phyloP scores from a whole-genome alignment of 2,797 vertebrate genomes.

The Tachyglossus aculeatus region DNA sequence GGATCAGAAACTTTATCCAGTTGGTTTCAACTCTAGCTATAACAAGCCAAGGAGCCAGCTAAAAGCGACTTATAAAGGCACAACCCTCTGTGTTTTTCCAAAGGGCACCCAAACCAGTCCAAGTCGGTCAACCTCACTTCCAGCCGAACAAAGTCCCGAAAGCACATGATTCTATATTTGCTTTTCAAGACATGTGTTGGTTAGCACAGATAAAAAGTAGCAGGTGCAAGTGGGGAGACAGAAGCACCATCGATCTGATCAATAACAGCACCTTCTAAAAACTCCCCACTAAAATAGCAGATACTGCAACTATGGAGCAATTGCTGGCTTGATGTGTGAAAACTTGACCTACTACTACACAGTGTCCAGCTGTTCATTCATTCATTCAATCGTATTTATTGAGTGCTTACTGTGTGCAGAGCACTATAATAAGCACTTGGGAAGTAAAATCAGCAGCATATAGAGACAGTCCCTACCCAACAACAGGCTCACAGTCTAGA shows the following conservation, averaged over 20 bases:
- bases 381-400: no score
- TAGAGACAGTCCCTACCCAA: no score
- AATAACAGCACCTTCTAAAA: background rate
- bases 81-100: no score
- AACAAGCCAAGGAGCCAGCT: no score
- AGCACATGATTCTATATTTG: background rate
- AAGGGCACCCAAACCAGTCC: no score
- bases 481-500: slow-evolving; percentile 33
- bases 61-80: no score
- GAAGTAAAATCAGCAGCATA: no score
- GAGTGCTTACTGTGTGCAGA: no score
- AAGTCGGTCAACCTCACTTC: no score
- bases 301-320: slow-evolving; percentile 10
- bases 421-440: no score
- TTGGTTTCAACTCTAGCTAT: no score
- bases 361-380: slow-evolving; percentile 23
- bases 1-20: no score
- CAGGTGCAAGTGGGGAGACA: background rate
- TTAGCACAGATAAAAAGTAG: background rate
- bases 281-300: slow-evolving; percentile 16
- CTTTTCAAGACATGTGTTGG: background rate
- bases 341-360: background rate
- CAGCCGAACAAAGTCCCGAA: background rate
- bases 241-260: background rate
- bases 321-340: slow-evolving; percentile 3